Percentiles rank a stretch among this genome's conserved stretches.
phyloP scores from a whole-genome alignment of 2,113 vertebrate genomes.

The Prietella phreatophila region DNA sequence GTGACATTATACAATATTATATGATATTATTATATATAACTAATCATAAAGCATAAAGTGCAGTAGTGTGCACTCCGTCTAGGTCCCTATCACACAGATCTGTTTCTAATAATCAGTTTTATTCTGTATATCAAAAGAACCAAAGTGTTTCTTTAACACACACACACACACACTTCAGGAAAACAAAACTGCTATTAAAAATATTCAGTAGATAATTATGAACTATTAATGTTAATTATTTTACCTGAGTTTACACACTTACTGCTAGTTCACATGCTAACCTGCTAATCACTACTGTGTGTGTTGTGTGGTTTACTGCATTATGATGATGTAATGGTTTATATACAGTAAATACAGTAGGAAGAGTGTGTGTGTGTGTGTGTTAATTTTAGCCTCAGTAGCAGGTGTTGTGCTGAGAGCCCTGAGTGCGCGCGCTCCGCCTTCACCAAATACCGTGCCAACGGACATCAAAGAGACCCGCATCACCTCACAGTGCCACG shows the following conservation, averaged over 20 bases:
- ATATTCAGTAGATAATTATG: neutral
- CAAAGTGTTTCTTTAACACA: neutral
- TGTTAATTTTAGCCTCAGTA: conserved; percentile 43
- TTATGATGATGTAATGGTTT: neutral
- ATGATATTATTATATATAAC: too few relatives aligned
- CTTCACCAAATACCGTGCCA: conserved; percentile 53
- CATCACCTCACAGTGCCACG: conserved; percentile 50
- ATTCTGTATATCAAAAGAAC: too few relatives aligned
- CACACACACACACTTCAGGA: neutral
- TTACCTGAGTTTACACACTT: neutral
- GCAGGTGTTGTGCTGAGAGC: conserved; percentile 46
- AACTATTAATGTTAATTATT: neutral
- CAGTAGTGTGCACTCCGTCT: neutral
- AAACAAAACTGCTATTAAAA: neutral
- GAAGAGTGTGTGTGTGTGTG: conserved; percentile 8
- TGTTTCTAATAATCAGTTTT: too few relatives aligned
- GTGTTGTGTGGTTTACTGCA: neutral
- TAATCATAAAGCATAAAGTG: neutral
- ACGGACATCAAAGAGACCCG: conserved; percentile 40
- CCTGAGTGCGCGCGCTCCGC: conserved; percentile 47
- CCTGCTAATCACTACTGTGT: neutral
- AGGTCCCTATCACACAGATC: neutral
- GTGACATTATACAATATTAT: neutral
- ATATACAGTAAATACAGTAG: neutral
- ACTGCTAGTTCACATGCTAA: neutral